phyloP scores from a whole-genome alignment of 2,113 vertebrate species.

The Colaptes auratus region DNA sequence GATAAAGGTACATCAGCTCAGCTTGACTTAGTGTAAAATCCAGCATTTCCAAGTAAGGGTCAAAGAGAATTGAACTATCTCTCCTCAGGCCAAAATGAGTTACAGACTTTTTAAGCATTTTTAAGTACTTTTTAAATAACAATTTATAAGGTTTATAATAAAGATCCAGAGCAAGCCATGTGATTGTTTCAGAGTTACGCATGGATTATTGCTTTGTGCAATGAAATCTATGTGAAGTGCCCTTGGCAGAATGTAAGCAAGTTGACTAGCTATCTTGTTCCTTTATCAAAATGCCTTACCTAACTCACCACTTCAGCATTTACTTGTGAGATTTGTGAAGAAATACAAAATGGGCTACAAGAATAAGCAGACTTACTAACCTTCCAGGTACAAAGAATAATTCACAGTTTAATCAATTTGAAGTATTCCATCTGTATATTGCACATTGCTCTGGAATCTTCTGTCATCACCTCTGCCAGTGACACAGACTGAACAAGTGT shows the following conservation, averaged over 20 bases:
- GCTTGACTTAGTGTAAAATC: not conserved
- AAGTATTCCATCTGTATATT: not conserved
- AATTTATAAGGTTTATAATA: slow-evolving; percentile 59
- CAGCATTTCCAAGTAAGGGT: not conserved
- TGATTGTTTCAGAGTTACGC: slow-evolving; percentile 49
- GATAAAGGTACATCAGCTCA: not conserved
- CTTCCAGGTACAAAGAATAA: not conserved
- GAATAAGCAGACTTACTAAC: slow-evolving; percentile 9
- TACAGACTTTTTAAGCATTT: not conserved
- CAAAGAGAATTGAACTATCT: not conserved
- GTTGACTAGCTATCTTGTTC: slow-evolving; percentile 38
- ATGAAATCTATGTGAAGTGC: slow-evolving; percentile 63
- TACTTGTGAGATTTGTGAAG: not conserved
- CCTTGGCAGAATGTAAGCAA: slow-evolving; percentile 71
- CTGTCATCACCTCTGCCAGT: not conserved
- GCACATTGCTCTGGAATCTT: not conserved
- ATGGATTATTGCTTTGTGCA: slow-evolving; percentile 77
- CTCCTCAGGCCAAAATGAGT: not conserved
- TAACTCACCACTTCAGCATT: slow-evolving; percentile 42
- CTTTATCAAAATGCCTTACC: slow-evolving; percentile 68
- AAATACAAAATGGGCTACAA: not conserved
- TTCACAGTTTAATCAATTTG: not conserved
- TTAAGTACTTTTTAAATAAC: not conserved
- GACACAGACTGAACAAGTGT: not conserved
- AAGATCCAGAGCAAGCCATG: slow-evolving; percentile 36